phyloP scores from a whole-genome alignment of 2,888 invertebrate genomes.

The Papilio elwesi region DNA sequence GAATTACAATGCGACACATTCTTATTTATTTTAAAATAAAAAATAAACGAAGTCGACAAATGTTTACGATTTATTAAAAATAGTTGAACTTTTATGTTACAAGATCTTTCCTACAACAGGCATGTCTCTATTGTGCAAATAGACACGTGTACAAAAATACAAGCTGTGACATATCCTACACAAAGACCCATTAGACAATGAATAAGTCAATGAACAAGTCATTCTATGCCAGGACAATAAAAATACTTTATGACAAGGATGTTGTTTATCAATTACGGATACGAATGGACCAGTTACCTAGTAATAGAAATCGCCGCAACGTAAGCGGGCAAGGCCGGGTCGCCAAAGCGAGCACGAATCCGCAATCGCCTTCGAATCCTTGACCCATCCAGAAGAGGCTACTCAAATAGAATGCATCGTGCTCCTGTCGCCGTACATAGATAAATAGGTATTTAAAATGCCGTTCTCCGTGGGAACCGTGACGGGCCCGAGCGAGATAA shows the following conservation, averaged over 20 bases:
- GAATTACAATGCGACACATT: too few relatives aligned
- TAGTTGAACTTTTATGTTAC: too few relatives aligned
- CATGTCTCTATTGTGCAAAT: background rate
- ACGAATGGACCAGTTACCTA: conserved; percentile 42
- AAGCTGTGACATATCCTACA: conserved; percentile 1
- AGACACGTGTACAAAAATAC: conserved; percentile 14
- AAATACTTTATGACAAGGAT: conserved; percentile 35
- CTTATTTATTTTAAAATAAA: too few relatives aligned
- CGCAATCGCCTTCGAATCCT: conserved; percentile 79
- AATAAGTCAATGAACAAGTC: conserved; percentile 31
- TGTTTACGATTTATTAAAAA: too few relatives aligned
- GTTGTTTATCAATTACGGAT: conserved; percentile 36
- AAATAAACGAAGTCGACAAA: too few relatives aligned
- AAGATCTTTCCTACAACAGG: too few relatives aligned
- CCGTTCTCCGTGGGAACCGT: conserved; percentile 81
- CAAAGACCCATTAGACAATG: conserved; percentile 28
- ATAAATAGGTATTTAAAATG: conserved; percentile 83
- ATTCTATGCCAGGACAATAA: conserved; percentile 33
- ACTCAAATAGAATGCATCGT: conserved; percentile 75
- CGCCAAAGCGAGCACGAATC: conserved; percentile 70
- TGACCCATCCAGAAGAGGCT: conserved; percentile 84
- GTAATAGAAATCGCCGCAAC: conserved; percentile 73
- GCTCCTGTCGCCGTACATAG: conserved; percentile 79
- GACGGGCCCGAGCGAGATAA: conserved; percentile 68
- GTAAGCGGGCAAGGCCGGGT: conserved; percentile 75